Base-by-base conservation (phyloP, 1,140 invertebrate species). In the Cherax quadricarinatus region DNA sequence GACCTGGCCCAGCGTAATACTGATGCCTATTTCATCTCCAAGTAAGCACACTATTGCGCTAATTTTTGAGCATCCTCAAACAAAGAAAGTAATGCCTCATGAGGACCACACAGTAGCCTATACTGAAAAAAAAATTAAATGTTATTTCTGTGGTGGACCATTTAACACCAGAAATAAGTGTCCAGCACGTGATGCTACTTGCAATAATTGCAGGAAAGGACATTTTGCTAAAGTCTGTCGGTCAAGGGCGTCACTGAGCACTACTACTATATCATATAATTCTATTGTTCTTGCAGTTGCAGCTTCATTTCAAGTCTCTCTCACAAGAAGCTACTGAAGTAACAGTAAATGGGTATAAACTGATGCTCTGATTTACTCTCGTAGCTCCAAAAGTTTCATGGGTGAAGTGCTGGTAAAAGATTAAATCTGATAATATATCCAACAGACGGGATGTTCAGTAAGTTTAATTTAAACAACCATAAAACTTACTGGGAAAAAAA, bases 111-210 rank as follows among this genome's bases (percentile, higher is more conserved):
- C 30, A 82, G 49, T 78, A 41, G 73, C 73, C 21, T 7, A 49
- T 10, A 60, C 57, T 60, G 9, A 1, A 9, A 60, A 9, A 41
- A 51, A 80, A 79, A 60, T n/a, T n/a, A 84, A 57, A 51, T 84
- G 57, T 57, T 84, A 70, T 48, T 70, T 86, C 24, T 86, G 41
- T 73, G 62, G n/a, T 70, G 41, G 24, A 5, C 51, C 24, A 24
- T 86, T 41, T 51, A 16, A 78, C 78, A 75, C 3, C 14, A 10
- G 62, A 18, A 66, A 14, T 48, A 75, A 30, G 7, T 78, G 86
- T 18, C 86, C 66, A 51, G 87, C 87, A 79, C 79, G 78, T n/a
- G 75, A 88, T n/a, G n/a, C 57, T 5, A 62, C n/a, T 12, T 88
- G 53, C 57, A 80, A 79, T 57, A 88, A 57, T 21, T 80, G 87